These are phyloP conservation scores for Tonatia bakeri DNA, from an alignment of 2,113 vertebrate genomes.

Conservation along the genomic window DNA sequence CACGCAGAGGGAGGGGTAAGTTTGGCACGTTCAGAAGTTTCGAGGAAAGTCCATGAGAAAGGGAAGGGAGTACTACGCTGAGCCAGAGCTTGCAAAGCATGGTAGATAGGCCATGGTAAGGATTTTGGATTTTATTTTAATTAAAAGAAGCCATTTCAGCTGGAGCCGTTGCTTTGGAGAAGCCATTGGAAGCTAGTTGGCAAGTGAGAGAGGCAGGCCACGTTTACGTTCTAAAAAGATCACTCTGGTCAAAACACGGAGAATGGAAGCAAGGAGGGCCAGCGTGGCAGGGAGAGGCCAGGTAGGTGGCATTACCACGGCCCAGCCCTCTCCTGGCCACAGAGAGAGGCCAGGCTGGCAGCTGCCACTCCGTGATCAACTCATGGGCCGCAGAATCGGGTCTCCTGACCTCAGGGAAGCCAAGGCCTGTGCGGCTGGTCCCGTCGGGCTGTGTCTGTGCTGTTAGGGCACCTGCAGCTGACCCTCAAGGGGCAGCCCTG, in stretches of 20 bases:
- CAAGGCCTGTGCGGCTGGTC: neutral
- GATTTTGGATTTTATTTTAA: neutral
- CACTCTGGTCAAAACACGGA: neutral
- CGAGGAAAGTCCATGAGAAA: neutral
- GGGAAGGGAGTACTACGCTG: neutral
- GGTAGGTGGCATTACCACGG: neutral
- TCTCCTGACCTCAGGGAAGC: neutral
- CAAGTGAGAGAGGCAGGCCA: neutral
- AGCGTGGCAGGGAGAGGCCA: neutral
- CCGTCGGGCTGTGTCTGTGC: neutral
- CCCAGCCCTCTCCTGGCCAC: neutral
- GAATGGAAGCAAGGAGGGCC: too few relatives aligned
- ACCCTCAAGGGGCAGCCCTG: neutral
- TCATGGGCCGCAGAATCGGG: neutral
- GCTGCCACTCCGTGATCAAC: neutral
- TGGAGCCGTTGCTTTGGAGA: neutral
- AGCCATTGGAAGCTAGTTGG: neutral
- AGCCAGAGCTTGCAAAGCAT: neutral
- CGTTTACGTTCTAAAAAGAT: neutral
- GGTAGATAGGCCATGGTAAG: neutral
- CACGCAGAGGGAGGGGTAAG: neutral
- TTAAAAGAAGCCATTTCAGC: neutral
- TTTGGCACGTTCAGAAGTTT: neutral
- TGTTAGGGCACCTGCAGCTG: neutral
- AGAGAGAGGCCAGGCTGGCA: neutral